phyloP scores from a whole-genome alignment of 2,113 vertebrate species.

The Dasyprocta punctata region DNA sequence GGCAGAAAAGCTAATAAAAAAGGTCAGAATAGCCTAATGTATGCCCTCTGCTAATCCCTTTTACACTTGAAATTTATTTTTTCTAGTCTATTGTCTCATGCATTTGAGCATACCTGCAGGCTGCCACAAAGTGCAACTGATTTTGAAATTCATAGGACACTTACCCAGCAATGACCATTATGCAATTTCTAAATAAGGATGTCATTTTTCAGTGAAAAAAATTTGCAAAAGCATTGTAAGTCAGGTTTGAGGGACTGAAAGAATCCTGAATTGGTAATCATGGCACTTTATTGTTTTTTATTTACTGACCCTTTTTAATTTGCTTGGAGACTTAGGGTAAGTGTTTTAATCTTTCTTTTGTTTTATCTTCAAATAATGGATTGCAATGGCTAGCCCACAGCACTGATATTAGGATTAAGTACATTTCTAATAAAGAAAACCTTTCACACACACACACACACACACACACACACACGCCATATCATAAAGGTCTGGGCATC shows the following conservation, averaged over 20 bases:
- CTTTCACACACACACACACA: neutral
- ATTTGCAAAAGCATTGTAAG: neutral
- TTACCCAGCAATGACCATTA: neutral
- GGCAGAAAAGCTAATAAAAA: neutral
- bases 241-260: too few species aligned
- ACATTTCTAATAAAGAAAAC: neutral
- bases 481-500: neutral
- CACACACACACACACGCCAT: neutral
- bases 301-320: neutral
- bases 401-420: neutral
- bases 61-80: neutral
- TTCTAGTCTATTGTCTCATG: neutral
- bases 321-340: neutral
- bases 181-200: constrained; percentile 8
- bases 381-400: neutral
- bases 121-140: neutral
- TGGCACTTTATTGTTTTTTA: neutral
- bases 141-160: neutral
- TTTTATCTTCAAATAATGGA: neutral
- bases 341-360: neutral
- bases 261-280: neutral
- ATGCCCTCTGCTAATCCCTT: neutral
- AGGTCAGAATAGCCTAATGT: neutral
- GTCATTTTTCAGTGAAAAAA: neutral
- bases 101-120: neutral